Evolutionary conservation across 2,888 invertebrate genomes (phyloP).

Genomic region (Parnassius orleans): DNA sequence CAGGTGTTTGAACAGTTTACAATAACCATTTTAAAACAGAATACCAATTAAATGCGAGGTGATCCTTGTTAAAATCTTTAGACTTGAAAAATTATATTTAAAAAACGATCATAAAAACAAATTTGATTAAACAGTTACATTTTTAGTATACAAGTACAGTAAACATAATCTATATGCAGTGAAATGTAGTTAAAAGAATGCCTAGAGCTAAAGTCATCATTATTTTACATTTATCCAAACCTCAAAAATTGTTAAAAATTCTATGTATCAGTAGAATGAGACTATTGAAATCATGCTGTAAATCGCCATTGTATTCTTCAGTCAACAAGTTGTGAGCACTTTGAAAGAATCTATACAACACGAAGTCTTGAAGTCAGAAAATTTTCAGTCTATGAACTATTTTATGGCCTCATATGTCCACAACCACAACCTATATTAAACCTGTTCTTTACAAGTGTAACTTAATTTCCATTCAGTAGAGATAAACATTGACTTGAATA

Average conservation of each 20-base stretch:
- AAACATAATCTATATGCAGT: conserved; percentile 52
- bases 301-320: conserved; percentile 19
- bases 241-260: conserved; percentile 50
- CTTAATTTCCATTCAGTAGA: conserved; percentile 53
- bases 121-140: conserved; percentile 1
- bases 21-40: conserved; percentile 23
- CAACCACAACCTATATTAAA: conserved; percentile 56
- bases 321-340: conserved; percentile 14
- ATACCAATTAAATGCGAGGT: conserved; percentile 47
- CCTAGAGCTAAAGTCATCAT: conserved; percentile 62
- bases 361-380: conserved; percentile 35
- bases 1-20: conserved; percentile 10
- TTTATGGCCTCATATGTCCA: conserved; percentile 62
- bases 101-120: not conserved
- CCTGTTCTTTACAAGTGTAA: conserved; percentile 49
- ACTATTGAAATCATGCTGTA: conserved; percentile 14
- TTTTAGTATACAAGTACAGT: conserved; percentile 50
- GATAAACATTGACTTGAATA: conserved; percentile 57
- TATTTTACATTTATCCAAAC: conserved; percentile 47
- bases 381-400: conserved; percentile 55
- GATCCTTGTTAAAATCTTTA: conserved; percentile 28
- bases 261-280: conserved; percentile 29
- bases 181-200: conserved; percentile 60
- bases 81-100: conserved; percentile 6
- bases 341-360: conserved; percentile 28